A percentile compares a stretch with the other conserved stretches of the same genome.
These are phyloP conservation scores for Parasteatoda lunata DNA, from an alignment of 2,888 invertebrate species.

Conservation along the genomic window DNA sequence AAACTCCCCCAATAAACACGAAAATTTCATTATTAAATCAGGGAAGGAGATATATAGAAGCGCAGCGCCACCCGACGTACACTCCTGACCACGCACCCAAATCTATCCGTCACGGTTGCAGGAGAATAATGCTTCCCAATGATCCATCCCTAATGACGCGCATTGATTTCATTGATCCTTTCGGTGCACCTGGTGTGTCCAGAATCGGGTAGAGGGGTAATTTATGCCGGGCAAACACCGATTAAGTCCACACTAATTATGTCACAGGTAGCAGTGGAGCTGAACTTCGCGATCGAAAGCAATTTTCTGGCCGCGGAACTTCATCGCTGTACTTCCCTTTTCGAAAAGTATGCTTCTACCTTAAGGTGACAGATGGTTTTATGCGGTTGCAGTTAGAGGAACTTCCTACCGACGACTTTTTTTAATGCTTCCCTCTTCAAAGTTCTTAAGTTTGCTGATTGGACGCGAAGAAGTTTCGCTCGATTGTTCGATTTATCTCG, in stretches of 20 bases:
- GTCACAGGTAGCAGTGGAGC: constrained; percentile 39
- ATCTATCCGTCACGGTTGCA: constrained; percentile 3
- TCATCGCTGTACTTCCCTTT: neutral
- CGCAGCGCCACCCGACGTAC: neutral
- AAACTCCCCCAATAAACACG: neutral
- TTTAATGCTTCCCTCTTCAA: neutral
- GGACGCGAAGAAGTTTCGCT: neutral
- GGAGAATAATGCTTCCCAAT: constrained; percentile 6
- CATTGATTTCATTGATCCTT: constrained; percentile 51
- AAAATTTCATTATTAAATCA: constrained; percentile 3
- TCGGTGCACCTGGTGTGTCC: constrained; percentile 44
- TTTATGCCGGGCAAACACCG: constrained; percentile 34
- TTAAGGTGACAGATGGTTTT: neutral
- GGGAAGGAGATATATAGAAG: neutral
- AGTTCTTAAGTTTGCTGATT: constrained; percentile 5
- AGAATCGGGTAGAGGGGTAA: constrained; percentile 31
- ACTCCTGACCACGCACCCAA: neutral
- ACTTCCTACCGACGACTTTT: constrained; percentile 2
- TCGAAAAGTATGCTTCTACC: neutral
- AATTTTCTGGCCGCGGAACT: constrained; percentile 19
- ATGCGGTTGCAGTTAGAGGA: neutral
- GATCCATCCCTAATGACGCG: constrained; percentile 8
- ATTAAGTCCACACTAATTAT: constrained; percentile 48
- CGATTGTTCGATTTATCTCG: neutral
- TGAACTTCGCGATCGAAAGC: constrained; percentile 27